Conservation (phyloP, 2,113 vertebrate genomes). For the Neogobius melanostomus region DNA sequence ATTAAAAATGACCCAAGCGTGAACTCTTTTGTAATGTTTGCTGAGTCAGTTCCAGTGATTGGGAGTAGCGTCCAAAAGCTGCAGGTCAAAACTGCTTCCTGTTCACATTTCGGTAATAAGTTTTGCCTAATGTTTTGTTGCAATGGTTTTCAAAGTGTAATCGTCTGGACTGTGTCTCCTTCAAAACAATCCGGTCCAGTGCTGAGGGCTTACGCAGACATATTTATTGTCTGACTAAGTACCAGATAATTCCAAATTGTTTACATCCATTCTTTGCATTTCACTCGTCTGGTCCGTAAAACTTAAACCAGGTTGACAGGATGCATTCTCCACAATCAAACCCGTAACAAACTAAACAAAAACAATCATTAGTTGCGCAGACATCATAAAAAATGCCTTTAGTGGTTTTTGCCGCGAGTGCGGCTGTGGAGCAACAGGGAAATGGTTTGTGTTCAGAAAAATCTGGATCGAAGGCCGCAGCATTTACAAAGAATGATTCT, state of each 20-base stretch:
- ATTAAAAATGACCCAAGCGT: not conserved
- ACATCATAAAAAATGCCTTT: not conserved
- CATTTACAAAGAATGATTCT: not conserved
- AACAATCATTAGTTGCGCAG: conserved; percentile 1
- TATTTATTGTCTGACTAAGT: no score
- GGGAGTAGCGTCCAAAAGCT: not conserved
- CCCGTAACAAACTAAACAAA: not conserved
- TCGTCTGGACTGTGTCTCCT: no score
- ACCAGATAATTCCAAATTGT: not conserved
- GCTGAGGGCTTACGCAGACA: no score
- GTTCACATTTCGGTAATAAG: not conserved
- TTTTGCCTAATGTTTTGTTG: not conserved
- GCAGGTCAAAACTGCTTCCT: not conserved
- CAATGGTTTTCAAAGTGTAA: no score
- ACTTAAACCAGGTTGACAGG: not conserved
- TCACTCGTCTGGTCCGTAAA: not conserved
- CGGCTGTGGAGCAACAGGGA: not conserved
- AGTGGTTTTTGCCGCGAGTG: not conserved
- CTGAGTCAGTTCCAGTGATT: not conserved
- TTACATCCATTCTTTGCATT: not conserved
- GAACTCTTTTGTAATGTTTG: not conserved
- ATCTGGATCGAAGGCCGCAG: no score
- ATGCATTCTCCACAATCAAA: not conserved
- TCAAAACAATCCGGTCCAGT: no score
- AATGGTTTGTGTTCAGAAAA: not conserved